Base-by-base conservation (phyloP, 2,797 vertebrate species). In the Enteromius afrohamiltoni region DNA sequence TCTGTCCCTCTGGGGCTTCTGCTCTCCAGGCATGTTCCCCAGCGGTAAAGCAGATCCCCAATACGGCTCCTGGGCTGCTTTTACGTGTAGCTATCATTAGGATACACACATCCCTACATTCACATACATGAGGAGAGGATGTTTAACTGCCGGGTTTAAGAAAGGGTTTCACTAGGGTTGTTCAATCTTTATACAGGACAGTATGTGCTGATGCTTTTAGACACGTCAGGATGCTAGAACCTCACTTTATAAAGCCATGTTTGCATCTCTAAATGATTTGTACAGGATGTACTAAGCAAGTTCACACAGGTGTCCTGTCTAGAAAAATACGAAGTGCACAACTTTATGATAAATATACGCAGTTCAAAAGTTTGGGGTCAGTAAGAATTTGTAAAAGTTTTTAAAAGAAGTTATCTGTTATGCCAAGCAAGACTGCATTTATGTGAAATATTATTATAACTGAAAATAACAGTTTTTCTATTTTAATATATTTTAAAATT, bases 1-100 rank as follows among this genome's bases (percentile, higher is more conserved):
- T 87, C 86, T 87, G 79, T 84, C 79, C 83, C 83, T 68, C 68
- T 75, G 80, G 69, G 55, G 69, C 29, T 82, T 73, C 42, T 47
- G 40, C 80, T 82, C 69, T 64, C 40, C 29, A 82, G 55, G 53
- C 80, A 62, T 82, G 80, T 73, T 74, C 70, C 69, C 80, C 55
- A 82, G 40, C 64, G 67, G 23, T 73, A 73, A 45, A 23, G 68
- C 37, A 0, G 42, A 62, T 62, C 42, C 69, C 26, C 55, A 31
- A 26, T 26, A 49, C 13, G 17, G 23, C 47, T 79, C 64, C 31
- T 68, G 47, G 45, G 62, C 31, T 79, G 42, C 68, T 81, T 42
- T 14, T 69, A 17, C 11, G 73, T 62, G 55, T 64, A 74, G 80
- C 16, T 42, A 45, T 80, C 68, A 55, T 80, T 37, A 40, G 21